Evolutionary conservation across 1,140 invertebrate genomes (phyloP).

Genomic region (Hyles euphorbiae): DNA sequence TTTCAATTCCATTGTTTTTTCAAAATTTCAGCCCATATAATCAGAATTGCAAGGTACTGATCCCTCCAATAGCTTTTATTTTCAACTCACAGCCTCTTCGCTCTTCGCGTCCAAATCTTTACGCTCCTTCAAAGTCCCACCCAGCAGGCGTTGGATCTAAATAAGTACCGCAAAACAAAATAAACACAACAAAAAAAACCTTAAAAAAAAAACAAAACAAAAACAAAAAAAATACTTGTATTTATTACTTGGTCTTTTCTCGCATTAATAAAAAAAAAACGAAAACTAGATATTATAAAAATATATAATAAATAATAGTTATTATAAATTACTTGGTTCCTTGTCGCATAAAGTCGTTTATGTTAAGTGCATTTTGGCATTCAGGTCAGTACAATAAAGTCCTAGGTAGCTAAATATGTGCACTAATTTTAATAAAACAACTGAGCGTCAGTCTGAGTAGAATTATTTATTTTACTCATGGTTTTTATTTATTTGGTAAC

Average conservation of each 20-base stretch:
- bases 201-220: conserved; percentile 24
- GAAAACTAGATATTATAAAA: conserved; percentile 10
- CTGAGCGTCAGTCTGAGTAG: too few species aligned
- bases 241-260: conserved; percentile 8
- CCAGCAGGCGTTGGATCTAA: conserved; percentile 79
- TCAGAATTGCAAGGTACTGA: neutral
- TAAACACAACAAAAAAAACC: conserved; percentile 40
- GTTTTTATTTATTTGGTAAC: too few species aligned
- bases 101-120: conserved; percentile 77
- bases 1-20: neutral
- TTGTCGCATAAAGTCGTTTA: too few species aligned
- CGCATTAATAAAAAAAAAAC: conserved; percentile 16
- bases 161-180: conserved; percentile 41
- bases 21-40: conserved; percentile 8
- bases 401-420: too few species aligned
- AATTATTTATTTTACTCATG: too few species aligned
- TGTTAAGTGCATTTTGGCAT: too few species aligned
- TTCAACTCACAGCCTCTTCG: conserved; percentile 78
- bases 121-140: conserved; percentile 77
- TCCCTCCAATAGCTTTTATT: conserved; percentile 19
- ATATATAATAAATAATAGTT: conserved; percentile 12
- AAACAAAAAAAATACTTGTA: conserved; percentile 18
- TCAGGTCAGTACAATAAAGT: too few species aligned
- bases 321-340: neutral
- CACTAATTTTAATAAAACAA: too few species aligned